Base-by-base conservation (phyloP, 2,888 invertebrate species). In the Phorcus lineatus region DNA sequence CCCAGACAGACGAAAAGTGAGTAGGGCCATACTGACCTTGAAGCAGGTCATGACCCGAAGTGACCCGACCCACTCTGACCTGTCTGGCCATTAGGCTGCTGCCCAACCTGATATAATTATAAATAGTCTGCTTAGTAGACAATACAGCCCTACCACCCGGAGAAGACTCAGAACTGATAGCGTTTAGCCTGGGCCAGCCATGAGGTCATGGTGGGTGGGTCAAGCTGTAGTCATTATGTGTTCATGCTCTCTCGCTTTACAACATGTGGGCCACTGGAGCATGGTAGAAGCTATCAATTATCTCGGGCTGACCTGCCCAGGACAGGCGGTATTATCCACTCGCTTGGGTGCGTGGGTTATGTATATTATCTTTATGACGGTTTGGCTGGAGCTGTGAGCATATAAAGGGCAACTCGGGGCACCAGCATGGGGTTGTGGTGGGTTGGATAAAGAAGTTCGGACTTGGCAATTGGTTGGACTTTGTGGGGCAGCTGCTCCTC, bases 1-100 rank as follows among this genome's bases (percentile, higher is more conserved):
- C 62, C 62, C 62, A 62, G 62, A 62, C 62, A 62, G 47, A 62
- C 28, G 62, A 62, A 62, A 62, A 62, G 62, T 62, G 62, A 62
- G 62, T 62, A 11, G 62, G 28, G 24, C 28, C 62, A 62, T 16
- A 24, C 24, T 17, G 62, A 24, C 62, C 62, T 62, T 62, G 62
- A 24, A 28, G 28, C 28, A 62, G 62, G 62, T 62, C 62, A 62
- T 62, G 62, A 62, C 62, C 62, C 24, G 62, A 62, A 31, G 28
- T 62, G 62, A 62, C 62, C 62, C 62, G 62, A 62, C 62, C 24
- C 62, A 28, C 16, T 28, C 24, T 62, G 62, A 62, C 62, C 62
- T 62, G 62, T 62, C 62, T 62, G 62, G 62, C 62, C 62, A 62
- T 62, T 28, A 24, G 28, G 24, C 28, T 24, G 16, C 62, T 62